Evolutionary conservation across 2,888 invertebrate genomes (phyloP), one percentile per base, ranked within the genome.

Genomic region (Mesopsocus fuscifrons): DNA sequence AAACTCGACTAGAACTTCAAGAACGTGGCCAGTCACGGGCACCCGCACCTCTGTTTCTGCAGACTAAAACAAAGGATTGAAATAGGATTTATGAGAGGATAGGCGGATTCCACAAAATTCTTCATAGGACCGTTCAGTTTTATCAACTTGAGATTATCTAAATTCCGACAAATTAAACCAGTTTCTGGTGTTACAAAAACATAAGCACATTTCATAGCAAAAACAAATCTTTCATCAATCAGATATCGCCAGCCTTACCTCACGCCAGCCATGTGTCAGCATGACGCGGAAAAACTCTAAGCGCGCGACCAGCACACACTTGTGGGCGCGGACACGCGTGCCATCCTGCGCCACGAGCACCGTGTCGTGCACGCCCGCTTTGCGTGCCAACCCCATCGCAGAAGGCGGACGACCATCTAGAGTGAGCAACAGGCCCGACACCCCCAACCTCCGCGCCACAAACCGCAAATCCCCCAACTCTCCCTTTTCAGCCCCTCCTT

Each of bases 231-330:
- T n/a, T n/a, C n/a, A n/a, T n/a, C n/a, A n/a, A n/a, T n/a, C n/a
- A n/a, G n/a, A n/a, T n/a, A 46, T 23, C 2, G 11, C 21, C 13
- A 3, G 45, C 54, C 60, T 57, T 54, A 77, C 77, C 69, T 77
- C 77, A 41, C 71, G 66, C 87, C 87, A 88, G 34, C 77, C 71
- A 52, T 74, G 72, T 53, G 74, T 71, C 52, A 88, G 77, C 81
- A 89, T 82, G 52, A 77, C 77, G 47, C 74, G 71, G 57, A 89
- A 89, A 59, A 88, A 89, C 49, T 88, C 85, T n/a, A 82, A 62
- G 23, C 85, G 62, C 0, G 83, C 77, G 0, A 77, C 74, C 15
- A 89, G 60, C n/a, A 89, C 63, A 55, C 85, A 88, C 54, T 77
- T 79, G 57, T 89, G 88, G 0, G 82, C 85, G 1, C 65, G 58